Conservation (phyloP, 2,113 vertebrate species). For the Caranx melampygus region DNA sequence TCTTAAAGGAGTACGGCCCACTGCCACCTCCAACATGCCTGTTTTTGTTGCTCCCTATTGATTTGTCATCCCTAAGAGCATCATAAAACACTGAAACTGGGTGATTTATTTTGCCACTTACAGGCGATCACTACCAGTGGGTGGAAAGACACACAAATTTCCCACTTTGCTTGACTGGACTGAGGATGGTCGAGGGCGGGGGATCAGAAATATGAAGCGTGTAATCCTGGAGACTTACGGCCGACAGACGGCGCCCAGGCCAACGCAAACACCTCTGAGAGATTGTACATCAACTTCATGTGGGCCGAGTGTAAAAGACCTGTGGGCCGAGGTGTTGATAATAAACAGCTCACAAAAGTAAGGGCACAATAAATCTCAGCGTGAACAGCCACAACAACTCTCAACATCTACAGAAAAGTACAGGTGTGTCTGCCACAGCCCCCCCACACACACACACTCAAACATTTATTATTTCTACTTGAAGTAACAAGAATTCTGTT, state of each 20-base stretch:
- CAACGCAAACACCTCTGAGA: not conserved
- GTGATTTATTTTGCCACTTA: conserved; percentile 61
- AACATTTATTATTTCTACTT: no score
- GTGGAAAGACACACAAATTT: conserved; percentile 37
- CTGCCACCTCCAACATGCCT: not conserved
- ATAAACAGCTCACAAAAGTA: no score
- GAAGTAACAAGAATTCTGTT: no score
- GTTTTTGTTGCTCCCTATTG: conserved; percentile 16
- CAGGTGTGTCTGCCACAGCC: no score
- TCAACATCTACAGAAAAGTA: no score
- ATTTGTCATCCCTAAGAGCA: conserved; percentile 2
- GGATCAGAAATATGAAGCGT: conserved; percentile 48
- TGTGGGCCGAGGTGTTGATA: no score
- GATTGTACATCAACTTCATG: no score
- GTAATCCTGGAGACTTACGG: conserved; percentile 36
- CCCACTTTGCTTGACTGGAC: conserved; percentile 17
- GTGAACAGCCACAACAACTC: no score
- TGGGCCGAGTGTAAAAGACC: no score
- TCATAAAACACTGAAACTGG: conserved; percentile 35
- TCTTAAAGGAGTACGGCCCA: not conserved
- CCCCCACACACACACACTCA: no score
- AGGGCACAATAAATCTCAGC: no score
- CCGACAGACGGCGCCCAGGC: conserved; percentile 15
- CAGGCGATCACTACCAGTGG: conserved; percentile 22
- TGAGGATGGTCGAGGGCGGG: no score